Percentiles rank a stretch among this genome's conserved stretches.
Conservation (phyloP, 2,797 vertebrate genomes). For the Phoxinus dragarum region DNA sequence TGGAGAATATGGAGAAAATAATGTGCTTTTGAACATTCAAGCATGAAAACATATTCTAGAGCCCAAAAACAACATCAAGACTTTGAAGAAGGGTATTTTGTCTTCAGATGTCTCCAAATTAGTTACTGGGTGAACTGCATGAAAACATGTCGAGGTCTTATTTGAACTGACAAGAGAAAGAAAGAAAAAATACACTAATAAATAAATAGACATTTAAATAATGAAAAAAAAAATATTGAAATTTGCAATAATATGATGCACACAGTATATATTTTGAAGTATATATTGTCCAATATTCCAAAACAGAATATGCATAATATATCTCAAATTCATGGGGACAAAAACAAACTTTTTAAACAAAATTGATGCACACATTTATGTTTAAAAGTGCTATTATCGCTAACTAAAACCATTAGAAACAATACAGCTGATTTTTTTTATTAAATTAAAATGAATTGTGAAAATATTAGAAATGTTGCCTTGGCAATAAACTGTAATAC, state of each 20-base stretch:
- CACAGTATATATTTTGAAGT: too few relatives aligned
- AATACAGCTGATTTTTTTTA: too few relatives aligned
- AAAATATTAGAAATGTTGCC: too few relatives aligned
- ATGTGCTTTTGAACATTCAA: not conserved
- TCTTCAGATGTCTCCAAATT: not conserved
- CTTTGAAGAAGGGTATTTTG: not conserved
- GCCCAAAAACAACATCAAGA: not conserved
- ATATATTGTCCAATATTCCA: not conserved
- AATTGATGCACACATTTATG: too few relatives aligned
- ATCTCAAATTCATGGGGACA: too few relatives aligned
- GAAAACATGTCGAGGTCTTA: not conserved
- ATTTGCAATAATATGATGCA: not conserved
- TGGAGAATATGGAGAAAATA: not conserved
- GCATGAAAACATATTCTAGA: not conserved
- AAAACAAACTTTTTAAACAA: too few relatives aligned
- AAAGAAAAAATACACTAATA: not conserved
- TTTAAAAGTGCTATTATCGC: too few relatives aligned
- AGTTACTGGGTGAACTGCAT: not conserved
- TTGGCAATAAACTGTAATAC: too few relatives aligned
- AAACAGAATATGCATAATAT: too few relatives aligned
- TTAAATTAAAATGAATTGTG: too few relatives aligned
- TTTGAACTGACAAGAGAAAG: not conserved
- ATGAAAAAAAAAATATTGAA: not conserved
- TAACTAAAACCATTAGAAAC: not conserved
- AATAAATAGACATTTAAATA: not conserved